A percentile compares a stretch with the other conserved stretches of the same genome.
phyloP scores from a whole-genome alignment of 2,113 vertebrate genomes.

The Siphamia tubifer region DNA sequence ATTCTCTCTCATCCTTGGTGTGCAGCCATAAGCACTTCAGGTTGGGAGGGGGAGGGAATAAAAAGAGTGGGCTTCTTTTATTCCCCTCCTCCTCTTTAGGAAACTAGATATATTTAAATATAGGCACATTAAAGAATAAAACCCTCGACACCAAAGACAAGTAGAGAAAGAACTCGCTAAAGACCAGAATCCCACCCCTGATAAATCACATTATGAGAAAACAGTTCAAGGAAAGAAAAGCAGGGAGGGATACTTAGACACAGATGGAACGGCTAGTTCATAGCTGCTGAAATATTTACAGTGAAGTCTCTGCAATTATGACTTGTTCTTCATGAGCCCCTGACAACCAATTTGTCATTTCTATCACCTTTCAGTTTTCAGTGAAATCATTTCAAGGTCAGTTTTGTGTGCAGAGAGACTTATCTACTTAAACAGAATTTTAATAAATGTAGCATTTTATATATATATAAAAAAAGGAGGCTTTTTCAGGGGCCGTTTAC shows the following conservation, averaged over 20 bases:
- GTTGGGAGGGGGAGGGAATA: conserved; percentile 22
- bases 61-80: not conserved
- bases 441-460: no score
- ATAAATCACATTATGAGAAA: conserved; percentile 71
- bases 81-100: conserved; percentile 55
- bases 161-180: conserved; percentile 7
- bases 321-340: conserved; percentile 10
- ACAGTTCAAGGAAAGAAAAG: conserved; percentile 17
- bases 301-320: conserved; percentile 40
- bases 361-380: not conserved
- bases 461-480: no score
- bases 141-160: conserved; percentile 33
- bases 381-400: conserved; percentile 15
- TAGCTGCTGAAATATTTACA: conserved; percentile 58
- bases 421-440: no score
- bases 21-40: conserved; percentile 65
- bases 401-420: no score
- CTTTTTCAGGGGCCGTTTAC: no score
- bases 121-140: conserved; percentile 64
- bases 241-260: conserved; percentile 15
- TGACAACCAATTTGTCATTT: conserved; percentile 24
- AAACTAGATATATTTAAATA: conserved; percentile 77
- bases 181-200: conserved; percentile 42
- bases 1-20: conserved; percentile 74
- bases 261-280: conserved; percentile 34